Evolutionary conservation across 2,888 invertebrate genomes (phyloP).

Genomic region (Drosophila siamana): DNA sequence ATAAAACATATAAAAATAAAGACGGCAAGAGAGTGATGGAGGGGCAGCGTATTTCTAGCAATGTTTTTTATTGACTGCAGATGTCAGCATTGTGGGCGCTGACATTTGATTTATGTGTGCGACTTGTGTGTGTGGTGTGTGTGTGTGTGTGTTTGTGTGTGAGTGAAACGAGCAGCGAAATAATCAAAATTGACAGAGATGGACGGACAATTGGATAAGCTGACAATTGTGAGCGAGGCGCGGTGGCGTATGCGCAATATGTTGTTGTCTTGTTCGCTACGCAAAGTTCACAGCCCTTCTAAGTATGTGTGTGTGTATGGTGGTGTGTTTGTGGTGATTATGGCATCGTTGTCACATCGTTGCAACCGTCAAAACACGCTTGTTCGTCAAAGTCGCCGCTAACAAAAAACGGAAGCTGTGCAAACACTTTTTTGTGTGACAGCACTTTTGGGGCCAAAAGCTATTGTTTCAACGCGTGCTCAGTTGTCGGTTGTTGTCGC

Average conservation of each 20-base stretch:
- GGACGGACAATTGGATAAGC: constrained; percentile 2
- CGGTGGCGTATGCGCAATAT: constrained; percentile 48
- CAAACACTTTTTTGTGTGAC: constrained; percentile 65
- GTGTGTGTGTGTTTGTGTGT: constrained; percentile 9
- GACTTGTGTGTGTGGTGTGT: background rate
- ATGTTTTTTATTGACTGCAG: constrained; percentile 61
- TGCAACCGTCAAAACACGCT: constrained; percentile 52
- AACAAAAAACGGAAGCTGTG: constrained; percentile 72
- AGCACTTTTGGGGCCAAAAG: constrained; percentile 35
- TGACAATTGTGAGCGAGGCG: background rate
- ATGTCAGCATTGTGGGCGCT: constrained; percentile 73
- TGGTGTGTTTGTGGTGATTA: constrained; percentile 43
- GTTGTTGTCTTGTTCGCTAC: constrained; percentile 6
- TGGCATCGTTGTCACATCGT: constrained; percentile 62
- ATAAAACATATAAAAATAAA: background rate
- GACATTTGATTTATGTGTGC: constrained; percentile 62
- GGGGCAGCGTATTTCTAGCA: background rate
- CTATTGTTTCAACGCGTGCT: constrained; percentile 47
- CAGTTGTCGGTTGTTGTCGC: constrained; percentile 1
- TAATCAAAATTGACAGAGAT: constrained; percentile 13
- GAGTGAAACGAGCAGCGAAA: constrained; percentile 29
- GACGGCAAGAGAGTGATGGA: background rate
- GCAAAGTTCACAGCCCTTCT: constrained; percentile 34
- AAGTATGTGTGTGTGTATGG: background rate
- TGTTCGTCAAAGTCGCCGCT: constrained; percentile 36